A percentile compares a stretch with the other conserved stretches of the same genome.
These are phyloP conservation scores for Lacanobia wlatinum DNA, from an alignment of 2,888 invertebrate species.

Conservation along the genomic window DNA sequence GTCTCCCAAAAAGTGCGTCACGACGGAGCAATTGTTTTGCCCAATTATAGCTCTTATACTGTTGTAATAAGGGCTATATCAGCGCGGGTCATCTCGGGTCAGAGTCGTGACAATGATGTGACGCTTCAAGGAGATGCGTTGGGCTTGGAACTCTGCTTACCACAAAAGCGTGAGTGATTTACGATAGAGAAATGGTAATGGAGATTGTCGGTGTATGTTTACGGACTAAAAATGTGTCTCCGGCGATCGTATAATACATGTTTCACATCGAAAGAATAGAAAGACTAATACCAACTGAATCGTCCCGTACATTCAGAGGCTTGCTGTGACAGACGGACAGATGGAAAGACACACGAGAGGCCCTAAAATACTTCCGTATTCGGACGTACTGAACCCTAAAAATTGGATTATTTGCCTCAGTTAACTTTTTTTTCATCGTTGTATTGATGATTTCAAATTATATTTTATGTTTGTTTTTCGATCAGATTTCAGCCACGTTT, in stretches of 20 bases:
- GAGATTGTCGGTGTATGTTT: constrained; percentile 6
- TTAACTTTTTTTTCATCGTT: too few species aligned
- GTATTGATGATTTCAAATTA: too few species aligned
- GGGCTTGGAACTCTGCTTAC: constrained; percentile 41
- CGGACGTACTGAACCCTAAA: too few species aligned
- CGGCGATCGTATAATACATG: not conserved
- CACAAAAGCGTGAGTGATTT: constrained; percentile 56
- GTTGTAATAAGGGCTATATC: constrained; percentile 65
- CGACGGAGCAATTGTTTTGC: constrained; percentile 62
- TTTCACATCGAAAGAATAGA: not conserved
- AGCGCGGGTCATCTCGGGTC: constrained; percentile 70
- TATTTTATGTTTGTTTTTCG: too few species aligned
- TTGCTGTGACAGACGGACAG: too few species aligned
- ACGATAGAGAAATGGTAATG: constrained; percentile 29
- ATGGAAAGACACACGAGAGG: too few species aligned
- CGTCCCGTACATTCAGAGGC: too few species aligned
- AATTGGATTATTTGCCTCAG: too few species aligned
- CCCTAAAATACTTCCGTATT: too few species aligned
- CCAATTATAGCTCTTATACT: constrained; percentile 66
- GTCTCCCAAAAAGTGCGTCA: constrained; percentile 69
- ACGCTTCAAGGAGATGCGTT: constrained; percentile 68
- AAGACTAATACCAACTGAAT: too few species aligned
- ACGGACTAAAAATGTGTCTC: not conserved
- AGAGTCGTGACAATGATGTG: constrained; percentile 79
- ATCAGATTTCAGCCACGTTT: too few species aligned